phyloP scores from a whole-genome alignment of 2,888 invertebrate genomes.

The Spisula solida region DNA sequence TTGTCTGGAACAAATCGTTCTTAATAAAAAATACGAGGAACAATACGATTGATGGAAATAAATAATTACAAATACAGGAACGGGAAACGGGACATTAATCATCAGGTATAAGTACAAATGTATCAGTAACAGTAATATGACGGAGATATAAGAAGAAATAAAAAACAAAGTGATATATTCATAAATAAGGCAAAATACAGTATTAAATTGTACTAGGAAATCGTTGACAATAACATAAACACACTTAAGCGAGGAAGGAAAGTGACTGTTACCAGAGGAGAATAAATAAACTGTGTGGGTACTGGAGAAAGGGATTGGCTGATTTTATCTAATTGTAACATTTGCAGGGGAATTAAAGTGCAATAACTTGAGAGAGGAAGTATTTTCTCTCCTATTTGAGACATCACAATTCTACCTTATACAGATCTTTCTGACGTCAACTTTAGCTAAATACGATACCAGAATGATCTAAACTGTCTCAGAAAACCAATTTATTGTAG shows the following conservation, averaged over 20 bases:
- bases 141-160: no score
- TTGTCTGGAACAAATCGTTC: no score
- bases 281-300: background rate
- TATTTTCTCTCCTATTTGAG: constrained; percentile 24
- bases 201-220: background rate
- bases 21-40: no score
- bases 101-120: no score
- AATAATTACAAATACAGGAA: no score
- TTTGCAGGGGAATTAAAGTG: constrained; percentile 14
- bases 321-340: background rate
- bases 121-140: no score
- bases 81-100: no score
- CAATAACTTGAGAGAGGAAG: background rate
- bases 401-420: background rate
- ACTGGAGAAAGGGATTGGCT: background rate
- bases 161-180: no score
- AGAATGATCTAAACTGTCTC: constrained; percentile 15
- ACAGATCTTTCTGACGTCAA: constrained; percentile 9
- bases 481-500: constrained; percentile 25
- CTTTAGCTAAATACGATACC: constrained; percentile 17
- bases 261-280: background rate
- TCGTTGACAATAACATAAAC: background rate
- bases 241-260: background rate
- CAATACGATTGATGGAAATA: no score
- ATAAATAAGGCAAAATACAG: no score